Conservation (phyloP, 2,797 vertebrate genomes). For the Rousettus madagascariensis region DNA sequence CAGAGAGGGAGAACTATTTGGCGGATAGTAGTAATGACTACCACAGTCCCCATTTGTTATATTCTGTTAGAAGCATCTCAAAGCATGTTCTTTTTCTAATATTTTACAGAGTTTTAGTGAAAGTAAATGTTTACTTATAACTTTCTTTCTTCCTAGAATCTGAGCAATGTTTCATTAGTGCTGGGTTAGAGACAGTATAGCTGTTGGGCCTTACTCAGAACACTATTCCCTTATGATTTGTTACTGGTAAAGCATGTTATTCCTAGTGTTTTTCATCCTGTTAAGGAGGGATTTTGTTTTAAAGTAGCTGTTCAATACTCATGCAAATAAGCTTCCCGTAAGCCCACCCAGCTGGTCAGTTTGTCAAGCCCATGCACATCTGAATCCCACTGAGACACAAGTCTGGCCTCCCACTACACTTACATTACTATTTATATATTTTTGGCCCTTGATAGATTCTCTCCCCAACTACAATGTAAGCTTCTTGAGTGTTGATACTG, state of each 20-base stretch:
- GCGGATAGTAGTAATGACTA: conserved; percentile 4
- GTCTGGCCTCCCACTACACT: background rate
- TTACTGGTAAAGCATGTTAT: conserved; percentile 6
- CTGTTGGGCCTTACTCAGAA: conserved; percentile 40
- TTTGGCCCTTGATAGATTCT: background rate
- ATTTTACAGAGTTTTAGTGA: conserved; percentile 37
- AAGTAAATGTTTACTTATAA: conserved; percentile 46
- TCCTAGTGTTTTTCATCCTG: background rate
- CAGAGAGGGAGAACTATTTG: background rate
- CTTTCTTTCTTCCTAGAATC: conserved; percentile 47
- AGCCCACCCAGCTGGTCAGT: background rate
- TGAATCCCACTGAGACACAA: conserved; percentile 38
- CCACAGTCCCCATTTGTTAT: background rate
- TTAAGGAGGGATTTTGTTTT: background rate
- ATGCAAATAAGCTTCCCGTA: conserved; percentile 38
- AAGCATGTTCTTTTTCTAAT: conserved; percentile 19
- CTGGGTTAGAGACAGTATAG: background rate
- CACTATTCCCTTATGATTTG: conserved; percentile 35
- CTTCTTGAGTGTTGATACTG: conserved; percentile 34
- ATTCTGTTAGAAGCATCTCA: background rate
- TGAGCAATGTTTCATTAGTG: background rate
- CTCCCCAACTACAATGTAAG: conserved; percentile 13
- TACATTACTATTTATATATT: conserved; percentile 37
- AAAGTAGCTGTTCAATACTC: conserved; percentile 10
- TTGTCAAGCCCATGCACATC: background rate